phyloP scores from a whole-genome alignment of 2,888 invertebrate genomes.

The Ochropleura plecta region DNA sequence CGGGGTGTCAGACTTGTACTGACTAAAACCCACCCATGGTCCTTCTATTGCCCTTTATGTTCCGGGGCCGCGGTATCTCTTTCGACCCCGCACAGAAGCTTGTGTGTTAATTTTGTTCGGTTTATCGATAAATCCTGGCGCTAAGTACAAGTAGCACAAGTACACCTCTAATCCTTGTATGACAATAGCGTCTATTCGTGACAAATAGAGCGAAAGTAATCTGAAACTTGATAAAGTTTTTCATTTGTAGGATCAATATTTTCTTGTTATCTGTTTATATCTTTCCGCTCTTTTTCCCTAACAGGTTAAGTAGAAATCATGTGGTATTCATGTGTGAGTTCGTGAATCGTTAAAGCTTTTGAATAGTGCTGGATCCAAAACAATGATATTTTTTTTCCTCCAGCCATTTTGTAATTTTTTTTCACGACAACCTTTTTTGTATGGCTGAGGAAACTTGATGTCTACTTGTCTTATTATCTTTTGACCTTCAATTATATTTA shows the following conservation, averaged over 20 bases:
- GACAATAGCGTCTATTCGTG: constrained; percentile 14
- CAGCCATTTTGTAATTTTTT: not conserved
- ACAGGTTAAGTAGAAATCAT: constrained; percentile 36
- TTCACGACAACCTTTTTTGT: not conserved
- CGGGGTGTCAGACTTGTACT: too few species aligned
- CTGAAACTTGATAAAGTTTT: constrained; percentile 53
- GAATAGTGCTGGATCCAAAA: not conserved
- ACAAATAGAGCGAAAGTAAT: constrained; percentile 60
- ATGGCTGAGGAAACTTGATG: not conserved
- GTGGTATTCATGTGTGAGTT: constrained; percentile 8
- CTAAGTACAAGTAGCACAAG: not conserved
- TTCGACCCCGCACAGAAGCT: too few species aligned
- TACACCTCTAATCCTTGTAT: constrained; percentile 23
- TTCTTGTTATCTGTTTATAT: constrained; percentile 51
- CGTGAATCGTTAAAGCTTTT: not conserved
- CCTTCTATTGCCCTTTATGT: too few species aligned
- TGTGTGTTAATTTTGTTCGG: too few species aligned
- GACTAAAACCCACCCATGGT: too few species aligned
- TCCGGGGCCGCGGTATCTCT: too few species aligned
- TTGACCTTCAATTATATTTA: constrained; percentile 7
- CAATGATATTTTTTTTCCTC: too few species aligned
- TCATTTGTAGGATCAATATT: constrained; percentile 45
- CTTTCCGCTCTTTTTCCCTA: constrained; percentile 31
- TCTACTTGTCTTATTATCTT: not conserved
- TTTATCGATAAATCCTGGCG: not conserved